These are phyloP conservation scores for Lemur catta DNA, from an alignment of 2,797 vertebrate genomes.

Conservation along the genomic window DNA sequence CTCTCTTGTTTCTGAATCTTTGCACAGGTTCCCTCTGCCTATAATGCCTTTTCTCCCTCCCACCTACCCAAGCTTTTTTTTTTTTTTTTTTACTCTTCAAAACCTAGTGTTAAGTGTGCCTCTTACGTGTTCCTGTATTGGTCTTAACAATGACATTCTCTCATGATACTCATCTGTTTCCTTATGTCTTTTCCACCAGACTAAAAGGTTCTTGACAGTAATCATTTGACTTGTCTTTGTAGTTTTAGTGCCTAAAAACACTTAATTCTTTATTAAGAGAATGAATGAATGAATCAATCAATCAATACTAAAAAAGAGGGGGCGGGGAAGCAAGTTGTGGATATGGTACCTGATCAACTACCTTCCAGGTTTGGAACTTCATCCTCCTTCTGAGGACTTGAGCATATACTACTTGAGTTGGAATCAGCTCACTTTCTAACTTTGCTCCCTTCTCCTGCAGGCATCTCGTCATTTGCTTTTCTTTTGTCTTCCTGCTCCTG, in stretches of 20 bases:
- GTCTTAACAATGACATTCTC: background rate
- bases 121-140: background rate
- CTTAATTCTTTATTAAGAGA: background rate
- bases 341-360: background rate
- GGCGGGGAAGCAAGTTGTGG: background rate
- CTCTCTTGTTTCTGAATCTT: background rate
- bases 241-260: background rate
- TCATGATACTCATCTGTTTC: background rate
- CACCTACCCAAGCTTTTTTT: background rate
- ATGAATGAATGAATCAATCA: background rate
- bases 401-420: background rate
- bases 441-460: background rate
- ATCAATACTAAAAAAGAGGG: background rate
- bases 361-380: background rate
- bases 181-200: background rate
- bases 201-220: constrained; percentile 26
- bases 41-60: background rate
- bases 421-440: background rate
- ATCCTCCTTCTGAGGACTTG: background rate
- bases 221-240: constrained; percentile 8
- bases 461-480: background rate
- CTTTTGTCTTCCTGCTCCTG: background rate
- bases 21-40: background rate
- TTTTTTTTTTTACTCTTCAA: background rate
- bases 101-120: background rate